phyloP scores from a whole-genome alignment of 2,888 invertebrate species.

The Polydrusus pterygomalis region DNA sequence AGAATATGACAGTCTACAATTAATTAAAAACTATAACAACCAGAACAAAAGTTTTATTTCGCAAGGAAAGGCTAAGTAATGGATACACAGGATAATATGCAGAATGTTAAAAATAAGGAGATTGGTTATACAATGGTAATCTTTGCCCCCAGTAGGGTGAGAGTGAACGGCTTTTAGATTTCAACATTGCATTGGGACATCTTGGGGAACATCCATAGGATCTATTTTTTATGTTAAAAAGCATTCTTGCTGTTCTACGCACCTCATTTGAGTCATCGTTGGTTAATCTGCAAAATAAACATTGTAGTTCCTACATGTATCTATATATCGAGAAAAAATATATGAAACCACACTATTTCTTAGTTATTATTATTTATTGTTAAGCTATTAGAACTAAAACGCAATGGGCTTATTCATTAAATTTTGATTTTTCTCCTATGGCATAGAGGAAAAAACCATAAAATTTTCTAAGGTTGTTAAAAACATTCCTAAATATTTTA shows the following conservation, averaged over 20 bases:
- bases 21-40: not conserved
- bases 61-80: not conserved
- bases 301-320: no score
- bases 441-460: no score
- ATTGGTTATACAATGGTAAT: slow-evolving; percentile 22
- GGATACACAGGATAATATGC: not conserved
- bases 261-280: slow-evolving; percentile 44
- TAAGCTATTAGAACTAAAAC: no score
- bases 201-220: slow-evolving; percentile 15
- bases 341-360: no score
- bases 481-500: no score
- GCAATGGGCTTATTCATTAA: no score
- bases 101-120: not conserved
- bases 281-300: slow-evolving; percentile 43
- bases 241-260: slow-evolving; percentile 50
- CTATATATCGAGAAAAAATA: not conserved
- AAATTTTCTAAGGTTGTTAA: no score
- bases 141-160: slow-evolving; percentile 24
- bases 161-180: slow-evolving; percentile 27
- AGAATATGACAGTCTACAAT: not conserved
- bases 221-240: slow-evolving; percentile 41
- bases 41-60: not conserved
- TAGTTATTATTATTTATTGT: no score
- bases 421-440: no score
- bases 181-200: slow-evolving; percentile 27